phyloP scores from a whole-genome alignment of 2,113 vertebrate species.

The Eublepharis macularius region DNA sequence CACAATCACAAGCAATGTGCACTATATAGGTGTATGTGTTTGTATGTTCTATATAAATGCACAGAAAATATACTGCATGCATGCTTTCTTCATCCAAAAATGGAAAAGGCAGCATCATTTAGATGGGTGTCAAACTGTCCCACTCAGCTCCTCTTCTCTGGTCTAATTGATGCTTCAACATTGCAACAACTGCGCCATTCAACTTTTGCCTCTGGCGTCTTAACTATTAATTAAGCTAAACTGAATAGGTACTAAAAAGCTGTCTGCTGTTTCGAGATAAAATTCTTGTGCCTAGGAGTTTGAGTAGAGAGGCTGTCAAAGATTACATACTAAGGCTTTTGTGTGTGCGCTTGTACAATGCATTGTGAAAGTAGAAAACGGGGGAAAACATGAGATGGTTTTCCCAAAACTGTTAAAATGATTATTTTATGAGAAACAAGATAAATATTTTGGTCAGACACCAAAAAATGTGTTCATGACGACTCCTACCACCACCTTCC shows the following conservation, averaged over 20 bases:
- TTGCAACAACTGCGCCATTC: conserved; percentile 43
- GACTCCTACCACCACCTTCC: background rate
- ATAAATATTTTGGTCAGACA: too few relatives aligned
- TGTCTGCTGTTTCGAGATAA: conserved; percentile 65
- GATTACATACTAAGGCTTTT: conserved; percentile 39
- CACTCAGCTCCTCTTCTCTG: conserved; percentile 8
- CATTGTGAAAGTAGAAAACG: conserved; percentile 28
- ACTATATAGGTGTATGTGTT: too few relatives aligned
- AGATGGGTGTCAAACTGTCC: background rate
- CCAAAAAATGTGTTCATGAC: background rate
- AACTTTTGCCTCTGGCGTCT: conserved; percentile 50
- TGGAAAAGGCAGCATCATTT: background rate
- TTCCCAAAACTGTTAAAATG: background rate
- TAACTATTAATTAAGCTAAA: conserved; percentile 62
- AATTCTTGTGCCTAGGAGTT: conserved; percentile 25
- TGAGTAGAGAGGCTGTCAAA: background rate
- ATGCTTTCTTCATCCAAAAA: background rate
- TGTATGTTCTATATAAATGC: background rate
- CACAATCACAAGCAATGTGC: background rate
- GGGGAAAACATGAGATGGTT: conserved; percentile 26
- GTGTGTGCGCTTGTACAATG: conserved; percentile 32
- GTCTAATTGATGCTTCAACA: conserved; percentile 22
- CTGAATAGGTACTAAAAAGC: conserved; percentile 47
- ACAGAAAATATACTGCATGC: background rate
- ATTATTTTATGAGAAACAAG: conserved; percentile 21